phyloP scores from a whole-genome alignment of 1,140 invertebrate genomes.

The Drosophila arawakana region DNA sequence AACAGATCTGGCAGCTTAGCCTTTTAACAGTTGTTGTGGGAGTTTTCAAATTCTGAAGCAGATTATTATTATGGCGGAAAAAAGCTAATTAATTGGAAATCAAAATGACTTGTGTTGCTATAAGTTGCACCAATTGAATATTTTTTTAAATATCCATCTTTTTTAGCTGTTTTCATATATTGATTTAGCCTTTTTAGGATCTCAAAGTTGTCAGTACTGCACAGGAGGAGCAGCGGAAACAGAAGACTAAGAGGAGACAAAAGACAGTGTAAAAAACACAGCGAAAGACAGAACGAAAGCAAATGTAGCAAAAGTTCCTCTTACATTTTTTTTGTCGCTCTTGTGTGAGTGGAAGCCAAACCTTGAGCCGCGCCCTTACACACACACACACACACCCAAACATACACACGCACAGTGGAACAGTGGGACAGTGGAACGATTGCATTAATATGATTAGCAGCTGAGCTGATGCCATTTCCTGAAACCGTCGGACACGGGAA shows the following conservation, averaged over 20 bases:
- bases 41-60: too few species aligned
- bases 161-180: too few species aligned
- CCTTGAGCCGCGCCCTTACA: constrained; percentile 69
- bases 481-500: constrained; percentile 34
- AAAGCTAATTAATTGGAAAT: too few species aligned
- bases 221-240: neutral
- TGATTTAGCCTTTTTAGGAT: too few species aligned
- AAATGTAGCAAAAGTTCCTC: constrained; percentile 34
- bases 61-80: too few species aligned
- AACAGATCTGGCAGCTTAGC: too few species aligned
- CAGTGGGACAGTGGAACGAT: constrained; percentile 27
- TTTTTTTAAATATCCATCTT: too few species aligned
- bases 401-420: constrained; percentile 11
- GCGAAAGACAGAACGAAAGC: constrained; percentile 20
- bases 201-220: too few species aligned
- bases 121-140: too few species aligned
- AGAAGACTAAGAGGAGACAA: constrained; percentile 5
- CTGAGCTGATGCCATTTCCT: constrained; percentile 73
- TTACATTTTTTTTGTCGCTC: neutral
- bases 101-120: too few species aligned
- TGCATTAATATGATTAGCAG: constrained; percentile 82
- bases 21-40: too few species aligned
- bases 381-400: constrained; percentile 39
- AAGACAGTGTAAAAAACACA: neutral
- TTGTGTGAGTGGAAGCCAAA: constrained; percentile 53